Evolutionary conservation across 1,140 invertebrate genomes (phyloP), one percentile per base, ranked within the genome.

Genomic region (Drosophila oshimai): DNA sequence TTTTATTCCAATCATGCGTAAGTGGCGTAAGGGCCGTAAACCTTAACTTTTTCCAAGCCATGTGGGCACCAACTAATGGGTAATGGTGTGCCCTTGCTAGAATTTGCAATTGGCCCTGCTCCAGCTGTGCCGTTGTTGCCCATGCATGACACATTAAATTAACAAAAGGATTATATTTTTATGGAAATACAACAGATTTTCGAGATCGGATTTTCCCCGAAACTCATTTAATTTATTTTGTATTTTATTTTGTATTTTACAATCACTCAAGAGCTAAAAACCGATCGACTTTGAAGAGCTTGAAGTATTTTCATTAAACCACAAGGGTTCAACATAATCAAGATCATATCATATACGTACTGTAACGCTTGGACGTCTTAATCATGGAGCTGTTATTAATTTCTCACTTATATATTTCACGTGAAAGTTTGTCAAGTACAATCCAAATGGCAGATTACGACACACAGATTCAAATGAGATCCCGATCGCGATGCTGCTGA

Each of bases 1-100:
- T 74, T 67, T 65, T 67, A 78, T 84, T 58, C 79, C 72, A 69
- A 80, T 75, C 76, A 80, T 54, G 76, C 71, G 65, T 80, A 60
- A 54, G 72, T 67, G 61, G 31, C 41, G 46, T 57, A 67, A 17
- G 37, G 26, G 39, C 74, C 26, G 49, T 51, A 69, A 73, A 45
- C 49, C 74, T 50, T 24, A 54, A 60, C 51, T 71, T 58, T 41
- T 33, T 6, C 33, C 2, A 22, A 10, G 26, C 6, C 15, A 20
- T 17, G 12, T 9, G 39, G 12, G 47, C 24, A 15, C 39, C 42
- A 45, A 44, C 60, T 46, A 64, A 64, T 64, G n/a, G n/a, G n/a
- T n/a, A n/a, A n/a, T n/a, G n/a, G 33, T 7, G 6, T 24, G n/a
- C 20, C 6, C 12, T 24, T 12, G n/a, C 17, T 7, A n/a, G 28